Percentiles rank a stretch among this genome's conserved stretches.
Evolutionary conservation across 2,113 vertebrate genomes (phyloP).

Genomic region (Hymenochirus boettgeri): DNA sequence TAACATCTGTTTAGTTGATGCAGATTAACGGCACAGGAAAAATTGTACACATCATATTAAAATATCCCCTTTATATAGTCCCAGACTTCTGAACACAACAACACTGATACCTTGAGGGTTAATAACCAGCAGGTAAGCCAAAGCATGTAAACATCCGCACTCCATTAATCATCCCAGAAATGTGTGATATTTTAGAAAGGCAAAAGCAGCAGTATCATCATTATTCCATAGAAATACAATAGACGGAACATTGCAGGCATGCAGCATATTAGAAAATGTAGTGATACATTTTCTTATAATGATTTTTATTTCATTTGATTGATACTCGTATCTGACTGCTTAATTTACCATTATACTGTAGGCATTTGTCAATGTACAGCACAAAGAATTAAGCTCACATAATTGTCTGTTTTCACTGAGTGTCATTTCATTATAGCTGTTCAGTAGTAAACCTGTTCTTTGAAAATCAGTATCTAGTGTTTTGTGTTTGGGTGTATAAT

Average conservation of each 20-base stretch:
- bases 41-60: too few relatives aligned
- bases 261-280: not conserved
- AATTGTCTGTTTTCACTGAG: slow-evolving; percentile 9
- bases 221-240: too few relatives aligned
- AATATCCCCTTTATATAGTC: too few relatives aligned
- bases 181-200: too few relatives aligned
- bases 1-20: too few relatives aligned
- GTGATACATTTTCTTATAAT: slow-evolving; percentile 4
- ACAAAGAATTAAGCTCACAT: not conserved
- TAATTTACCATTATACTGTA: slow-evolving; percentile 15
- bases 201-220: too few relatives aligned
- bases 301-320: slow-evolving; percentile 10
- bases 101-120: too few relatives aligned
- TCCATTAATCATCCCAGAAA: too few relatives aligned
- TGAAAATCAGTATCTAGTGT: slow-evolving; percentile 43
- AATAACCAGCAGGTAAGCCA: too few relatives aligned
- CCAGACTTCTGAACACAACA: too few relatives aligned
- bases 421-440: slow-evolving; percentile 30
- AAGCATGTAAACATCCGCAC: too few relatives aligned
- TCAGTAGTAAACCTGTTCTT: slow-evolving; percentile 18
- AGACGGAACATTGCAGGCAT: not conserved
- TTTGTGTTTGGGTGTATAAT: slow-evolving; percentile 56
- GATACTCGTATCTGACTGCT: slow-evolving; percentile 7
- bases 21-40: too few relatives aligned
- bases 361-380: slow-evolving; percentile 19